These are phyloP conservation scores for Hypocryptadius cinnamomeus DNA, from an alignment of 2,113 vertebrate genomes.

Conservation along the genomic window DNA sequence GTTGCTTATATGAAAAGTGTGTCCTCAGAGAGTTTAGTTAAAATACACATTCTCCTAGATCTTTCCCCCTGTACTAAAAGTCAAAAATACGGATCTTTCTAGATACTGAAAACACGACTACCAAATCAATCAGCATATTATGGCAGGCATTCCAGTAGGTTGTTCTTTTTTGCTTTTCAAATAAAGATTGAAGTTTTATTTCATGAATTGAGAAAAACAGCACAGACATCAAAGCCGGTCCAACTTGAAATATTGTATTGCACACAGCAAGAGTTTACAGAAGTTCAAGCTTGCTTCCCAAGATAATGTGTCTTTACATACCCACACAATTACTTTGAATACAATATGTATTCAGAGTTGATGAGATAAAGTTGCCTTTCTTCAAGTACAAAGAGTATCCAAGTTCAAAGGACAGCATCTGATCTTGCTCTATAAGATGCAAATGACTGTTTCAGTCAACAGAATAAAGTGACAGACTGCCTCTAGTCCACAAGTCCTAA, in stretches of 20 bases:
- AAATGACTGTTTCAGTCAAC: neutral
- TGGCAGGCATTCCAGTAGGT: neutral
- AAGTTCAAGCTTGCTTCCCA: neutral
- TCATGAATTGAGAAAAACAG: neutral
- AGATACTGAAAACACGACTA: neutral
- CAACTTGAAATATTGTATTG: neutral
- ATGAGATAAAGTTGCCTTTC: slow-evolving; percentile 17
- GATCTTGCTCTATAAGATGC: neutral
- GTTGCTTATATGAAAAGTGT: neutral
- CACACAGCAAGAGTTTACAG: neutral
- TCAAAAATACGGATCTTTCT: neutral
- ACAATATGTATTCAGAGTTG: neutral
- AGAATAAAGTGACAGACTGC: neutral
- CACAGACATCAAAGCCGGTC: neutral
- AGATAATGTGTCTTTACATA: neutral
- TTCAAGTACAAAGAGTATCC: slow-evolving; percentile 4
- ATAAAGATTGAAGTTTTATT: neutral
- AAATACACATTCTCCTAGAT: neutral
- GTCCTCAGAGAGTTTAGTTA: neutral
- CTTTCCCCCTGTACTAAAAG: neutral
- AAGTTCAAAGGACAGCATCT: slow-evolving; percentile 4
- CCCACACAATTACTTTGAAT: neutral
- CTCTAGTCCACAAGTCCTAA: neutral
- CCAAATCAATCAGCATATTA: neutral
- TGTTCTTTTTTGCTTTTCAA: neutral